Conservation (phyloP, 2,113 vertebrate genomes). For the Gorsachius goisagi region DNA sequence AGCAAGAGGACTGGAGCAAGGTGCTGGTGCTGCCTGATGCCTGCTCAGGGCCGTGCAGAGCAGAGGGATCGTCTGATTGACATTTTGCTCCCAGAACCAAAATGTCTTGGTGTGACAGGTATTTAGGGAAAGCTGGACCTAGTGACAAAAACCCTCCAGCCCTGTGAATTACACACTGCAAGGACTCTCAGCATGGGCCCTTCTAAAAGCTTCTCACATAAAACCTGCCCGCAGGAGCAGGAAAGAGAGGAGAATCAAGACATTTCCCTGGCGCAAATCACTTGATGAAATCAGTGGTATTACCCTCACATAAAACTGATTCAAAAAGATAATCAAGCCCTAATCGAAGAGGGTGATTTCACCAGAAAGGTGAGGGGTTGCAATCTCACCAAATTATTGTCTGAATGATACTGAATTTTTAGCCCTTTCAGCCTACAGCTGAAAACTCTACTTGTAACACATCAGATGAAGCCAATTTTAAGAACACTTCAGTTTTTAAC, state of each 20-base stretch:
- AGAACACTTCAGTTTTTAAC: slow-evolving; percentile 1
- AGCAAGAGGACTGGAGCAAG: accelerated
- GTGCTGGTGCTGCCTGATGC: accelerated
- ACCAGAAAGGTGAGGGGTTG: neutral
- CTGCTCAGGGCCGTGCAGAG: accelerated
- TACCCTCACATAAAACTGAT: neutral
- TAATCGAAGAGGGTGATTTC: neutral
- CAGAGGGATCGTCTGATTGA: accelerated
- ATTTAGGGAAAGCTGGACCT: neutral
- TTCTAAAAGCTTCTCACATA: neutral
- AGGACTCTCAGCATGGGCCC: neutral
- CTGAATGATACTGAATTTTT: neutral
- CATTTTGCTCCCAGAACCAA: neutral
- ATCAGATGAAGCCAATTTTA: neutral
- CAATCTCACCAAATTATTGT: neutral
- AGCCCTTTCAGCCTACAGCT: neutral
- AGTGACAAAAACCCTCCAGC: neutral
- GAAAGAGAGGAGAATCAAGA: neutral
- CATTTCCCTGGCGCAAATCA: neutral
- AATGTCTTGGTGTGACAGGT: neutral
- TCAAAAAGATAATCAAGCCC: neutral
- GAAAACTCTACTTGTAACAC: neutral
- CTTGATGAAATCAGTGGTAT: neutral
- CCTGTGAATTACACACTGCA: neutral
- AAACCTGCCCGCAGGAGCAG: neutral